Evolutionary conservation across 2,888 invertebrate genomes (phyloP), one percentile per base, ranked within the genome.

Genomic region (Gandaritis pyraliata): DNA sequence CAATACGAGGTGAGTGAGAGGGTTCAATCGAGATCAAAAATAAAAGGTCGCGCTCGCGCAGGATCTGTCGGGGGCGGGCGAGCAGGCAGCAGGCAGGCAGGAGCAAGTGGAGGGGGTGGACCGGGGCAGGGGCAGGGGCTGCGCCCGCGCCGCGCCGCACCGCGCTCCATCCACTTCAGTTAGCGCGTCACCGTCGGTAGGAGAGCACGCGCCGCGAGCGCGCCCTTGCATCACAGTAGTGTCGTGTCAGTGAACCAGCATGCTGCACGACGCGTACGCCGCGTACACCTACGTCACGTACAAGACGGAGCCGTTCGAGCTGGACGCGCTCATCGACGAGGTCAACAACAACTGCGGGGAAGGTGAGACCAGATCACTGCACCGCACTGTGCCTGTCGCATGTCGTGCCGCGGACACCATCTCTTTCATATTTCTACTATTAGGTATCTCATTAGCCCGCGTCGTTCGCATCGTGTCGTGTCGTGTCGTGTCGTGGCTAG

Each of bases 251-350:
- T 48, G 61, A 55, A 66, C 36, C 72, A 78, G 58, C 69, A 90
- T 90, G 90, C 75, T 90, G 72, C 87, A 90, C 83, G 90, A 90
- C 68, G 76, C 83, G 66, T 87, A 87, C 87, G 80, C 77, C 65
- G 65, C 65, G 62, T 77, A 76, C 58, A 23, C 54, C 69, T 85
- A 82, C 58, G 47, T 52, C 60, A 50, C 57, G 39, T 67, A 61
- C 69, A 85, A 84, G 72, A 72, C 80, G 41, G 88, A 86, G 69
- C 77, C 78, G 65, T 79, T 77, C 77, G 88, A 88, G 70, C 70
- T 90, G 69, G 90, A 89, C 52, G 86, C 85, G 48, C 75, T 89
- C 67, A 85, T 90, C 55, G 83, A 84, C 0, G 90, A 91, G 67
- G 87, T 90, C 65, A 88, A 90, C 81, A 88, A 88, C 72, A 82